Base-by-base conservation (phyloP, 2,113 vertebrate species). In the Acrocephalus arundinaceus region DNA sequence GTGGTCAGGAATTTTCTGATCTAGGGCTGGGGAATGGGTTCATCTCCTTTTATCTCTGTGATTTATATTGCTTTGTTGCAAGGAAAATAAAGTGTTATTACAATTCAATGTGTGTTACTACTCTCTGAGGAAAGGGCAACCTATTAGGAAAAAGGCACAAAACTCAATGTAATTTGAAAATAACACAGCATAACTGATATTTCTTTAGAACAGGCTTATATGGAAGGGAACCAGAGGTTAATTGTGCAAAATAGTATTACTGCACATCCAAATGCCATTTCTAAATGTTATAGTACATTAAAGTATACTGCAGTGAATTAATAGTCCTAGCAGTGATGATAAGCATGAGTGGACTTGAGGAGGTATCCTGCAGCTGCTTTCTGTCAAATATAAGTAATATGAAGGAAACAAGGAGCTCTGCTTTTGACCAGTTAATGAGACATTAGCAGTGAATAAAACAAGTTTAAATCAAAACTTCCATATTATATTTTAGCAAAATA, bases 181-280 rank as follows among this genome's bases (percentile, higher is more conserved):
- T 72, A 96, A 90, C 77, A 63, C 15, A 79, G 89, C 78, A 77
- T 62, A 73, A 70, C 90, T 74, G 80, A 41, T 80, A 82, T 61
- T 96, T 84, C 89, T 90, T 96, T 91, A 72, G 37, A 95, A 85
- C 35, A 55, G 51, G 72, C 51, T 94, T 89, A 72, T 73, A 55
- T 63, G 67, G 74, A 91, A 77, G 81, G 58, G 63, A 95, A 96
- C 62, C 73, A 85, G 23, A 70, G 92, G 94, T 97, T 96, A 97
- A 97, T 93, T 96, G 94, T 87, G 90, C 89, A 94, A 95, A 96
- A 96, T 90, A 96, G 72, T 93, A 89, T 94, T 92, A 80, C 80
- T 92, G 84, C 89, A 87, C 76, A 97, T 62, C 78, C 86, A 74
- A 92, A 87, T 94, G 88, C 57, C 66, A 89, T 81, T 85, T 92